A percentile compares a stretch with the other conserved stretches of the same genome.
phyloP scores from a whole-genome alignment of 1,140 invertebrate species.

The Asbolus verrucosus region DNA sequence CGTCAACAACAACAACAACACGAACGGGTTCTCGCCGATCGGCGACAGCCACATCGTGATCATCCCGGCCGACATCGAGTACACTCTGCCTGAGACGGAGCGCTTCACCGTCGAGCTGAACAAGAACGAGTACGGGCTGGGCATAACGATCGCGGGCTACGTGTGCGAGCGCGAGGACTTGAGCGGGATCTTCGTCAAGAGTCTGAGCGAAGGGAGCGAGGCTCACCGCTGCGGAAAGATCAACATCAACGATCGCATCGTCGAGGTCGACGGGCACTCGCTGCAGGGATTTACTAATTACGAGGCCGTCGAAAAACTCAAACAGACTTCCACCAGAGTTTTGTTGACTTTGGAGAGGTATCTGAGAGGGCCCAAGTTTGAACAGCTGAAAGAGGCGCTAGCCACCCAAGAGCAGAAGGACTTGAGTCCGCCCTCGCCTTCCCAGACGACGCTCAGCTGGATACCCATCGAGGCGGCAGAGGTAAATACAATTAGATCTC shows the following conservation, averaged over 20 bases:
- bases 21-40: slow-evolving; percentile 65
- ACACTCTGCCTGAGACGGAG: slow-evolving; percentile 65
- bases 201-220: slow-evolving; percentile 91
- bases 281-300: slow-evolving; percentile 89
- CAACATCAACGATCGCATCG: slow-evolving; percentile 92
- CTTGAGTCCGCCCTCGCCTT: slow-evolving; percentile 75
- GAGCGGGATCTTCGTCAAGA: slow-evolving; percentile 96
- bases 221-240: slow-evolving; percentile 90
- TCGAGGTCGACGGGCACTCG: slow-evolving; percentile 85
- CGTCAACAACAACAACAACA: slow-evolving; percentile 52
- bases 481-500: slow-evolving; percentile 50
- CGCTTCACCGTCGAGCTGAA: slow-evolving; percentile 72
- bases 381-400: slow-evolving; percentile 88
- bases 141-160: slow-evolving; percentile 77
- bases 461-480: slow-evolving; percentile 70
- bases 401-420: slow-evolving; percentile 74
- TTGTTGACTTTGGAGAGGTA: slow-evolving; percentile 86
- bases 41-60: slow-evolving; percentile 66
- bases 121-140: slow-evolving; percentile 76
- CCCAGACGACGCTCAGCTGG: slow-evolving; percentile 81
- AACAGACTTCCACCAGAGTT: slow-evolving; percentile 86
- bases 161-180: slow-evolving; percentile 86
- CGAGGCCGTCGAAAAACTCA: slow-evolving; percentile 86
- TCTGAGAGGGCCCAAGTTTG: slow-evolving; percentile 87
- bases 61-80: slow-evolving; percentile 62